These are phyloP conservation scores for Drepana arcuata DNA, from an alignment of 1,140 invertebrate genomes.

Conservation along the genomic window DNA sequence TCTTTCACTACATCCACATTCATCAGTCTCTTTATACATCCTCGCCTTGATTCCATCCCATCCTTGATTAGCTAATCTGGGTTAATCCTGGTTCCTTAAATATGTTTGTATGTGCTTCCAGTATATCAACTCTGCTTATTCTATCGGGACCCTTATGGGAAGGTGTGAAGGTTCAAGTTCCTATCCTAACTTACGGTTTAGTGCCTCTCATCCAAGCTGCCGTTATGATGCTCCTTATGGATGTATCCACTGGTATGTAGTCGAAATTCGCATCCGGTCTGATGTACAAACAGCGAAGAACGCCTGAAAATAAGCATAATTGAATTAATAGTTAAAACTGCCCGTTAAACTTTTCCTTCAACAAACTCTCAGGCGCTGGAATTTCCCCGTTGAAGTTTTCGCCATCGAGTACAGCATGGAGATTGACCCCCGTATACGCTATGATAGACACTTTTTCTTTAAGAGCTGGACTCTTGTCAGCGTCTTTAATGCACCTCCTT, in stretches of 20 bases:
- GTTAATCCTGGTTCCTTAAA: too few relatives aligned
- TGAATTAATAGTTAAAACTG: not conserved
- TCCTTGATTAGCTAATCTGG: too few relatives aligned
- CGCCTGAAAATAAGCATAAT: not conserved
- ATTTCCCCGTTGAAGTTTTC: not conserved
- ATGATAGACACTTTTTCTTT: not conserved
- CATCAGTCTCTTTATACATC: too few relatives aligned
- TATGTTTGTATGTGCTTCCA: too few relatives aligned
- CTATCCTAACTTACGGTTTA: not conserved
- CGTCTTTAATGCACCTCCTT: too few relatives aligned
- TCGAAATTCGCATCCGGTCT: not conserved
- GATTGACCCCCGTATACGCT: not conserved
- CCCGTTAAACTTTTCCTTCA: not conserved
- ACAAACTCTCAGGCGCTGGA: not conserved
- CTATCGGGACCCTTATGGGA: too few relatives aligned
- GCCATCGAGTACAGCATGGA: not conserved
- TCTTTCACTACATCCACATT: too few relatives aligned
- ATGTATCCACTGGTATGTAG: not conserved
- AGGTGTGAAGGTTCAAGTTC: too few relatives aligned
- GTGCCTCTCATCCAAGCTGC: not conserved
- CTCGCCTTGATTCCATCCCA: too few relatives aligned
- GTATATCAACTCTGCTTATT: too few relatives aligned
- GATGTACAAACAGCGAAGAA: not conserved
- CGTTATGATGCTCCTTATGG: not conserved
- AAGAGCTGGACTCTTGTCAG: not conserved